A percentile compares a stretch with the other conserved stretches of the same genome.
Evolutionary conservation across 2,888 invertebrate genomes (phyloP).

Genomic region (Clostera curtula): DNA sequence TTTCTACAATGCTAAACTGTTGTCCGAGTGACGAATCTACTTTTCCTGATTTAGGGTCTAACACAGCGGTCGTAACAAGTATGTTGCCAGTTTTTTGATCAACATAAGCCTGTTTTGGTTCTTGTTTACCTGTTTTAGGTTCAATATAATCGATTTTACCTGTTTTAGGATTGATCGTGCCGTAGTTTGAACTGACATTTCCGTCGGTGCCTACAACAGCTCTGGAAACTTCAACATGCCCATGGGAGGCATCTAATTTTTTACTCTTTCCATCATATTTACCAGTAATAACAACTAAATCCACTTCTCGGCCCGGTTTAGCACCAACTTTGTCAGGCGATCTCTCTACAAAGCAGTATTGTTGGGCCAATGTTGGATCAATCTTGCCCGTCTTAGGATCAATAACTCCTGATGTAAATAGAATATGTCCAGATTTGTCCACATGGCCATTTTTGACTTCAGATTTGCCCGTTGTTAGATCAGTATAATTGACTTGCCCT

Average conservation of each 20-base stretch:
- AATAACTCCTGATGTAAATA: constrained; percentile 76
- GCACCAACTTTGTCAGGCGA: constrained; percentile 68
- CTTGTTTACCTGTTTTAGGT: constrained; percentile 78
- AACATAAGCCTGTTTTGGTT: constrained; percentile 79
- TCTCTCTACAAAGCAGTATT: constrained; percentile 78
- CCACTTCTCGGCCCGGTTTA: constrained; percentile 68
- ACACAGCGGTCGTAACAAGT: constrained; percentile 76
- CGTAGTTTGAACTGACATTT: constrained; percentile 76
- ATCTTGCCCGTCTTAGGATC: constrained; percentile 80
- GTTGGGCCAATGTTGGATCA: constrained; percentile 79
- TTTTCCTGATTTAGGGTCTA: constrained; percentile 80
- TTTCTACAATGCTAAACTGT: constrained; percentile 78
- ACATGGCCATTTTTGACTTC: constrained; percentile 79
- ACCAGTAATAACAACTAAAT: constrained; percentile 76
- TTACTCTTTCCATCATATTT: constrained; percentile 77
- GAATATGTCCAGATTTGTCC: constrained; percentile 80
- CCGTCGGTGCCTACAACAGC: constrained; percentile 76
- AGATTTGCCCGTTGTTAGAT: constrained; percentile 77
- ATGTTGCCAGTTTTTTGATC: constrained; percentile 82
- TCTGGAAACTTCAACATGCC: constrained; percentile 73
- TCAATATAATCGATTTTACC: constrained; percentile 78
- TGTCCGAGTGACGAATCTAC: constrained; percentile 79
- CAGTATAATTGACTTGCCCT: constrained; percentile 76
- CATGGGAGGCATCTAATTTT: constrained; percentile 60
- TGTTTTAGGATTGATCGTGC: constrained; percentile 77